These are phyloP conservation scores for Mastacembelus armatus DNA, from an alignment of 2,797 vertebrate genomes.

Conservation along the genomic window DNA sequence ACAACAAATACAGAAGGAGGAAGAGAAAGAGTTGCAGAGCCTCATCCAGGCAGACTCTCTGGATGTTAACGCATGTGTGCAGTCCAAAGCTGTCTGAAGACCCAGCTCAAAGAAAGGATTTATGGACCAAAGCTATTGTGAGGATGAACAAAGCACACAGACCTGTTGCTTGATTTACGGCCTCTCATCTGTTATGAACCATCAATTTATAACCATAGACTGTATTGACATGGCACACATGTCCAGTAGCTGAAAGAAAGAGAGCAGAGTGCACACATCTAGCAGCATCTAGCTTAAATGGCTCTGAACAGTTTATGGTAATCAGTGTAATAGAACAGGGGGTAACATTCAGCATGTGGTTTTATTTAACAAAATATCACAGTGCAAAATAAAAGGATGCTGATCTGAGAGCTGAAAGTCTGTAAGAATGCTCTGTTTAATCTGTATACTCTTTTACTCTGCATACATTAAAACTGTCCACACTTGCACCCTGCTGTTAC, in stretches of 20 bases:
- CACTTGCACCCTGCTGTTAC: background rate
- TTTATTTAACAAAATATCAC: background rate
- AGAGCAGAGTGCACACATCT: constrained; percentile 21
- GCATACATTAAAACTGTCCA: background rate
- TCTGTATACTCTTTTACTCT: background rate
- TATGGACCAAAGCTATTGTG: constrained; percentile 35
- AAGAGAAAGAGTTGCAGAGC: background rate
- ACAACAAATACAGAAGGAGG: constrained; percentile 14
- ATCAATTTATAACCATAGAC: constrained; percentile 33
- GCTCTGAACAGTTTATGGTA: background rate
- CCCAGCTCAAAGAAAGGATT: constrained; percentile 66
- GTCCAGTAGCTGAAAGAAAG: constrained; percentile 22
- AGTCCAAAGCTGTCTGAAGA: constrained; percentile 61
- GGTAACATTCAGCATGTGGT: constrained; percentile 1
- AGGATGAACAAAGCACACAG: constrained; percentile 23
- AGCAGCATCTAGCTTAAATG: background rate
- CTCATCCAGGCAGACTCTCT: constrained; percentile 24
- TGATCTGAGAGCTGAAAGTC: background rate
- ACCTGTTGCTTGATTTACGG: constrained; percentile 47
- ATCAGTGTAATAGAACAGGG: background rate
- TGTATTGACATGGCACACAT: constrained; percentile 58
- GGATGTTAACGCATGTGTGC: constrained; percentile 28
- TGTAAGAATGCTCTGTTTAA: background rate
- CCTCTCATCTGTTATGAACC: constrained; percentile 40
- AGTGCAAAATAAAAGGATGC: background rate